Base-by-base conservation (phyloP, 2,113 vertebrate genomes). In the Edolisoma coerulescens region DNA sequence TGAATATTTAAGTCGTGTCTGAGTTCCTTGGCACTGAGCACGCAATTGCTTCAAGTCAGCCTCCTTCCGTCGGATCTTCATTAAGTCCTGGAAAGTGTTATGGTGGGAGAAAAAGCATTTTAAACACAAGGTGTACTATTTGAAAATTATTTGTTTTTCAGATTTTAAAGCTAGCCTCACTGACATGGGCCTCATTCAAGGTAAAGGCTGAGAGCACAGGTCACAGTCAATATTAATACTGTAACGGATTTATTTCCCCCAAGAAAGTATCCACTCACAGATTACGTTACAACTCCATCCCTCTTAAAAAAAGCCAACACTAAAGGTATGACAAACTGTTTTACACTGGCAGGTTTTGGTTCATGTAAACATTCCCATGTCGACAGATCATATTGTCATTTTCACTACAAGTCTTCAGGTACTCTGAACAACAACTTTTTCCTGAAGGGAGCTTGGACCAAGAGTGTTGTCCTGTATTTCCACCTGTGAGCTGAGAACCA, bases 1-100 rank as follows among this genome's bases (percentile, higher is more conserved):
- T 10, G 99, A 98, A 90, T 99, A 99, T 95, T 98, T 99, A n/a
- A 99, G 98, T 37, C 99, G 98, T 8, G 97, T 99, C 70, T 98
- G 98, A 76, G 75, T 98, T 35, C 99, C 99, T 6, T 98, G 98
- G 88, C 97, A 79, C 16, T 99, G 98, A 64, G 98, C 97, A 64
- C 89, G 95, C 74, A 99, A 94, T 87, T 99, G 98, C 68, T 99
- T 99, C 95, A 99, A 96, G 77, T 99, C 99, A 6, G 97, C 35
- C 92, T 99, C 99, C 90, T 99, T 99, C 41, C 98, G 97, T 73
- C 73, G 98, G 32, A 97, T 79, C 97, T 97, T 99, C 97, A 99
- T 97, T 89, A 99, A 97, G 33, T 91, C 96, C 99, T 99, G 95
- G 56, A 82, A 85, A 73, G 61, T 28, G 59, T 79, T 11, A 53